phyloP scores from a whole-genome alignment of 92 coral and sea anemone species.

The Galaxea fascicularis region DNA sequence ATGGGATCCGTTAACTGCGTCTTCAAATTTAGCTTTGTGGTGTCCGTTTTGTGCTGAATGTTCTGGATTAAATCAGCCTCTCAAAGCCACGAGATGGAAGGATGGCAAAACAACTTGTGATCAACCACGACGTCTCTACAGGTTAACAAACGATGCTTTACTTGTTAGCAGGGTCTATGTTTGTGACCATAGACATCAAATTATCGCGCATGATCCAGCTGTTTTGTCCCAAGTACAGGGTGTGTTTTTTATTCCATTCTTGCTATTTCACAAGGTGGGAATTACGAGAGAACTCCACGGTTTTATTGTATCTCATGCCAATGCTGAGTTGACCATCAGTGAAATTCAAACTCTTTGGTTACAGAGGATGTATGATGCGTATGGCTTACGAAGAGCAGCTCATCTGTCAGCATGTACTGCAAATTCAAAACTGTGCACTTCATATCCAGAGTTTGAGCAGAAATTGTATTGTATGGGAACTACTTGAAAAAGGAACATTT shows the following conservation, averaged over 20 bases:
- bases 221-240: constrained; percentile 60
- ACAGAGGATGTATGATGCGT: constrained; percentile 56
- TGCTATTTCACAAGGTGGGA: constrained; percentile 72
- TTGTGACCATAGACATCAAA: constrained; percentile 66
- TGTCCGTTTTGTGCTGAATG: constrained; percentile 58
- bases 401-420: constrained; percentile 11
- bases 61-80: constrained; percentile 28
- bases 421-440: constrained; percentile 7
- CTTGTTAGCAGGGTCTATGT: too few relatives aligned
- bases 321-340: constrained; percentile 64
- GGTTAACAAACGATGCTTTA: constrained; percentile 54
- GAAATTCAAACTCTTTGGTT: constrained; percentile 69
- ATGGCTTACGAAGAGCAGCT: constrained; percentile 49
- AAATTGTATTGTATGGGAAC: constrained; percentile 54
- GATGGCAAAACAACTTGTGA: constrained; percentile 63
- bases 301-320: constrained; percentile 63
- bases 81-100: constrained; percentile 72
- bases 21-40: too few relatives aligned
- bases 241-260: constrained; percentile 36
- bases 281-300: constrained; percentile 57
- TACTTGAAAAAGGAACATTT: constrained; percentile 63
- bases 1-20: too few relatives aligned
- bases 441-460: constrained; percentile 68
- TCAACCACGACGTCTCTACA: constrained; percentile 64
- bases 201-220: constrained; percentile 57